Evolutionary conservation across 2,113 vertebrate genomes (phyloP).

Genomic region (Cottus gobio): DNA sequence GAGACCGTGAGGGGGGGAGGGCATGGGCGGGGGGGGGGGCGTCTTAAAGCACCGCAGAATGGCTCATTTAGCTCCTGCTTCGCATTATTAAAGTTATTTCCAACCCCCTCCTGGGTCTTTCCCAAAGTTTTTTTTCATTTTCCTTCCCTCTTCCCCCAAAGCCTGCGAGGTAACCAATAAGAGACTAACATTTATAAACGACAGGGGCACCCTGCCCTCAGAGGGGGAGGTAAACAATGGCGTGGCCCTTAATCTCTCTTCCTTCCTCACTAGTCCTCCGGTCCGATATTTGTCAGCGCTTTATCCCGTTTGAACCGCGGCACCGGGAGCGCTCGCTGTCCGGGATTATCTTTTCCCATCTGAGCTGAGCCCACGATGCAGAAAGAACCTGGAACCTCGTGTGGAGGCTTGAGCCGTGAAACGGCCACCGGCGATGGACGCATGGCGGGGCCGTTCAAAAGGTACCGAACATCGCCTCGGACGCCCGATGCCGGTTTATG

Average conservation of each 20-base stretch:
- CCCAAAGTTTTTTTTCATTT: slow-evolving; percentile 65
- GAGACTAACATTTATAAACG: slow-evolving; percentile 78
- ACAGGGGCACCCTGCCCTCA: slow-evolving; percentile 73
- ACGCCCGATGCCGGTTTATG: too few species aligned
- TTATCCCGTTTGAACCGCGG: slow-evolving; percentile 65
- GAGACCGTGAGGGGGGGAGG: slow-evolving; percentile 60
- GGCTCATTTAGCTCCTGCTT: slow-evolving; percentile 82
- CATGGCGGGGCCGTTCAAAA: too few species aligned
- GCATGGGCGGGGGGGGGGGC: slow-evolving; percentile 16
- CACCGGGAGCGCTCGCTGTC: slow-evolving; percentile 59
- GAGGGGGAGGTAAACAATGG: slow-evolving; percentile 77
- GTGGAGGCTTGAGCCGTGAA: too few species aligned
- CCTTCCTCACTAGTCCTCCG: slow-evolving; percentile 59
- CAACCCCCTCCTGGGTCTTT: slow-evolving; percentile 74
- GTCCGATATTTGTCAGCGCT: slow-evolving; percentile 62
- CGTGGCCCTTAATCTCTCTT: slow-evolving; percentile 79
- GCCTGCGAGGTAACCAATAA: slow-evolving; percentile 78
- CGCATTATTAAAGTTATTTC: slow-evolving; percentile 84
- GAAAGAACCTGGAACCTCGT: slow-evolving; percentile 52
- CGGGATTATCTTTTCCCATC: slow-evolving; percentile 69
- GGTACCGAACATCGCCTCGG: slow-evolving; percentile 59
- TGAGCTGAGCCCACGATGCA: slow-evolving; percentile 68
- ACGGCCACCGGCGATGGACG: too few species aligned
- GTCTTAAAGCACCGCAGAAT: slow-evolving; percentile 79
- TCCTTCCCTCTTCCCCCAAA: slow-evolving; percentile 55